Base-by-base conservation (phyloP, 2,797 vertebrate species). In the Fistularia tabacaria region DNA sequence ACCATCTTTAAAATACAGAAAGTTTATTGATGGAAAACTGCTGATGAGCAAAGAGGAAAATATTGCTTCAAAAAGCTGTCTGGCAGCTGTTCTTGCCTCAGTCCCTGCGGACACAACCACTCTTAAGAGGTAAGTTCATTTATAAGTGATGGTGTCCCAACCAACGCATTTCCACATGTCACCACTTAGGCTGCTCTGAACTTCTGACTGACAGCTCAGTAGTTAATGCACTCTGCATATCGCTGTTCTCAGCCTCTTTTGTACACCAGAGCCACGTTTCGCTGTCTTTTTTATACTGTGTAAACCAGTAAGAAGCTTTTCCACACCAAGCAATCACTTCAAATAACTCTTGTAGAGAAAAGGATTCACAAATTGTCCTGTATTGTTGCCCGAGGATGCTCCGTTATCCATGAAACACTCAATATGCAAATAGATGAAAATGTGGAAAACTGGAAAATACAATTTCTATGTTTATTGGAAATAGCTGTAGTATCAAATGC, bases 91-190 rank as follows among this genome's bases (percentile, higher is more conserved):
- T 39, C 47, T 54, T 14, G 49, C 52, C 12, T 41, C 46, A 8
- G 45, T n/a, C 66, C 64, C 63, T 37, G 7, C 57, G 79, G 77
- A 71, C 74, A 36, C 1, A 7, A 1, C 14, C 51, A 36, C 81
- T 71, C 77, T 74, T 71, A 77, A 69, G 73, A 76, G 66, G 67
- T 55, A 72, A 73, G 67, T 63, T 81, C 81, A 85, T 85, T 57
- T 57, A 86, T 85, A 82, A 86, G 61, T 85, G 61, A 85, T 85
- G 73, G 39, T 57, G 76, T 77, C 25, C 25, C 25, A 25, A 71
- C 57, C 73, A 67, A 63, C 45, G 45, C 79, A 58, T 25, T 49
- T 36, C 51, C 74, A 76, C 64, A 72, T 66, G 53, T 74, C 57
- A 65, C 59, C 52, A 38, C 13, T 79, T 67, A 65, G 36, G 49